Conservation (phyloP, 2,888 invertebrate species). For the Napeogenes inachia region DNA sequence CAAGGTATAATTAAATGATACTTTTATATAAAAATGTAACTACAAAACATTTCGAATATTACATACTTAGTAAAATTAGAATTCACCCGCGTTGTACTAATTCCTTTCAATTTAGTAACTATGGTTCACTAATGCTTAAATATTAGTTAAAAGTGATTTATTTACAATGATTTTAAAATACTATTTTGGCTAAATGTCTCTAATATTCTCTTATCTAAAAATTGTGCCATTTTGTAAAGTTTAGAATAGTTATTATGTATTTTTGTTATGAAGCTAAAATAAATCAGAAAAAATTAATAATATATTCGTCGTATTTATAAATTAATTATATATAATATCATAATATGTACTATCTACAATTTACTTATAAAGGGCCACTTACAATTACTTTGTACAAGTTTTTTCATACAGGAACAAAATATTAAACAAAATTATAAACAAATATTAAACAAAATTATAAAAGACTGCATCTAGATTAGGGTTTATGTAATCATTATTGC, state of each 20-base stretch:
- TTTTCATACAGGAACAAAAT: slow-evolving; percentile 54
- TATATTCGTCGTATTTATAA: slow-evolving; percentile 2
- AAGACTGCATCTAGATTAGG: slow-evolving; percentile 40
- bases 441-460: slow-evolving; percentile 35
- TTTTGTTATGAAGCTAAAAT: slow-evolving; percentile 9
- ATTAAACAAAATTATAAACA: slow-evolving; percentile 50
- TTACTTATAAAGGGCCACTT: slow-evolving; percentile 53
- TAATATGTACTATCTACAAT: slow-evolving; percentile 56
- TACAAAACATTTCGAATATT: slow-evolving; percentile 13
- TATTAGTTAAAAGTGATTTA: slow-evolving; percentile 59
- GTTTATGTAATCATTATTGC: slow-evolving; percentile 3
- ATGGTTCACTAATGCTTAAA: slow-evolving; percentile 55
- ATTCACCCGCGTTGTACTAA: slow-evolving; percentile 64
- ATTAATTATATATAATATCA: slow-evolving; percentile 16
- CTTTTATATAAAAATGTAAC: slow-evolving; percentile 14
- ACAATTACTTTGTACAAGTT: slow-evolving; percentile 69
- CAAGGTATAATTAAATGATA: slow-evolving; percentile 9
- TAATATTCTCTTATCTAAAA: slow-evolving; percentile 69
- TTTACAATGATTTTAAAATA: slow-evolving; percentile 65
- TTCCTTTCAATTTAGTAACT: slow-evolving; percentile 58
- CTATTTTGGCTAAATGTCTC: slow-evolving; percentile 76
- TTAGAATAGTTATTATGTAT: slow-evolving; percentile 9
- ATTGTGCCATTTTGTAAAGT: slow-evolving; percentile 65
- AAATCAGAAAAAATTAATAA: slow-evolving; percentile 7
- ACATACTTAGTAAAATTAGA: slow-evolving; percentile 35